Evolutionary conservation across 2,888 invertebrate genomes (phyloP), one percentile per base, ranked within the genome.

Genomic region (Stenichneumon culpator): DNA sequence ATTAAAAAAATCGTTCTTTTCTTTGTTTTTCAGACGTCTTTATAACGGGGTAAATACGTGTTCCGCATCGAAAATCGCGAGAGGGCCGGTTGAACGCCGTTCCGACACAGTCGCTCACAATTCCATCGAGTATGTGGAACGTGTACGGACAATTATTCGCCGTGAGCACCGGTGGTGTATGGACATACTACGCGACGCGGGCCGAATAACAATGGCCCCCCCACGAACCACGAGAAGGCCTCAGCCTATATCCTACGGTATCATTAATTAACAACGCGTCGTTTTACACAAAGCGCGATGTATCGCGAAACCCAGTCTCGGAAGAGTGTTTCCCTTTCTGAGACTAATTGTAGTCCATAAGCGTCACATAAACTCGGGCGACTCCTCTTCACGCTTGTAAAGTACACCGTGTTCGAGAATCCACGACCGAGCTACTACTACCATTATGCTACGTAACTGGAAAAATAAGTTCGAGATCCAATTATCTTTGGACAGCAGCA

Each of bases 101-200:
- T 19, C 32, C 22, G 44, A 19, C 32, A 65, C 39, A 19, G 54
- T 68, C 47, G 25, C 39, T 68, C 39, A 68, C 68, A 28, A 69
- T 78, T 67, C 32, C 52, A 60, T 75, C 70, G 80, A 25, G 81
- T 82, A 81, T 81, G 82, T 84, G 82, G 82, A 50, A 73, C 84
- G 69, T 65, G 81, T 68, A 50, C 67, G 72, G 22, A 77, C 72
- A 73, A 81, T 84, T 82, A 84, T 77, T 52, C 60, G 28, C 72
- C n/a, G 44, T 72, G 77, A 82, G 68, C 11, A 74, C 14, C 44
- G 44, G 3, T 44, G 74, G 32, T 65, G 44, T 63, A 69, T 39
- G 63, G 32, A 54, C 69, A 69, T 47, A 39, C 65, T 22, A 39
- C 50, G 36, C 75, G 75, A 32, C 14, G 4, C 19, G 2, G 28